These are phyloP conservation scores for Mormyrops attenuatus DNA, from an alignment of 2,797 vertebrate genomes.

Conservation along the genomic window DNA sequence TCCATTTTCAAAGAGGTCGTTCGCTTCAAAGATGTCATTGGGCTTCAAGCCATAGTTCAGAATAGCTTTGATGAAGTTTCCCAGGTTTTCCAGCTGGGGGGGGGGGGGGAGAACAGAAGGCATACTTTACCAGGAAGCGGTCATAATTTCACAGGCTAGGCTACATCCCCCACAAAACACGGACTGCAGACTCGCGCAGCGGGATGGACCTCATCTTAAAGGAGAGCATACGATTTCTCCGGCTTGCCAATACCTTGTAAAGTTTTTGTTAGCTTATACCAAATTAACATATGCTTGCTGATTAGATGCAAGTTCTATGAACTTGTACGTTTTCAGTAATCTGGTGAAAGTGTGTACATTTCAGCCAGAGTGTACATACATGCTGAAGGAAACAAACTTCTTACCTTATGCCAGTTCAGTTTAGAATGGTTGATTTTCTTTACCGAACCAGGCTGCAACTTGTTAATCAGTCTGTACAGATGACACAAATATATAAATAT, in stretches of 20 bases:
- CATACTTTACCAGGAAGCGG: not conserved
- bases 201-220: not conserved
- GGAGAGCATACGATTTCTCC: not conserved
- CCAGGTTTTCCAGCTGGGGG: slow-evolving; percentile 78
- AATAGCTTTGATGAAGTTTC: slow-evolving; percentile 82
- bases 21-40: slow-evolving; percentile 82
- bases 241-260: not conserved
- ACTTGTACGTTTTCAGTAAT: not conserved
- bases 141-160: not conserved
- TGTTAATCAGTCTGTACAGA: slow-evolving; percentile 72
- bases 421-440: slow-evolving; percentile 80
- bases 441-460: slow-evolving; percentile 74
- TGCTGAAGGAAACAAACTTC: not conserved
- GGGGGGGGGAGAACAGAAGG: slow-evolving; percentile 9
- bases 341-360: not conserved
- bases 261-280: not conserved
- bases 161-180: not conserved
- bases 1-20: slow-evolving; percentile 81
- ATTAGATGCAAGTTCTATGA: not conserved
- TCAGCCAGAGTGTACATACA: not conserved
- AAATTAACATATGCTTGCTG: not conserved
- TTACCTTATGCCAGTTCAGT: slow-evolving; percentile 84
- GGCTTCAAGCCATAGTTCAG: slow-evolving; percentile 78
- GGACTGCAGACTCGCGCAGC: not conserved
- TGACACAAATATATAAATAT: not conserved